Evolutionary conservation across 2,113 vertebrate genomes (phyloP), one percentile per base, ranked within the genome.

Genomic region (Fregetta grallaria): DNA sequence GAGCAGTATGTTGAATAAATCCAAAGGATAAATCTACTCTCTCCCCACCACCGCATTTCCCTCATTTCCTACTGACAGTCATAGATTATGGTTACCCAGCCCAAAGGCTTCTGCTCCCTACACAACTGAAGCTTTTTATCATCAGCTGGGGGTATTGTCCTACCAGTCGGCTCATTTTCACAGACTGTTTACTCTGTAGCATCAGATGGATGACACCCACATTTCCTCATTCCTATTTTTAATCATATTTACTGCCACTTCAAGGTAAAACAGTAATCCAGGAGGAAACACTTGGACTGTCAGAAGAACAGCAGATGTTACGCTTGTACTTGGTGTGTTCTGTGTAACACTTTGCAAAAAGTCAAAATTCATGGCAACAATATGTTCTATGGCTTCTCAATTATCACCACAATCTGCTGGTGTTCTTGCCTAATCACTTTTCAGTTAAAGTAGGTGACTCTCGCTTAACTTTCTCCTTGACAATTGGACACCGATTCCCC

Each of bases 241-340:
- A 82, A 62, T 49, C 50, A 25, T 75, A 94, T 97, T 97, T 96
- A 75, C 89, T 85, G 75, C n/a, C 58, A 79, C 65, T 91, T 88
- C n/a, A 92, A 95, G 92, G 91, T 97, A 90, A 96, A 95, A 58
- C 58, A 82, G 78, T 50, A 86, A 88, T 67, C 45, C 61, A 88
- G 67, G 19, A 95, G 52, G 59, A 92, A 92, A 89, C 34, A 42
- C 59, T 68, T 52, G 68, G 55, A 40, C 52, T 55, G 80, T 29
- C 36, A 91, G 73, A 80, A 86, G 58, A 94, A 92, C 22, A 67
- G 61, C 85, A 92, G 78, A 75, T 68, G 34, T 84, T 83, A 55
- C 1, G 1, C 27, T 88, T 72, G 19, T 65, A 88, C 65, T 68
- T 91, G 59, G 52, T 67, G 38, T 49, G 11, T 50, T 73, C 72